Conservation (phyloP, 2,888 invertebrate genomes). For the Drosophila yooni region DNA sequence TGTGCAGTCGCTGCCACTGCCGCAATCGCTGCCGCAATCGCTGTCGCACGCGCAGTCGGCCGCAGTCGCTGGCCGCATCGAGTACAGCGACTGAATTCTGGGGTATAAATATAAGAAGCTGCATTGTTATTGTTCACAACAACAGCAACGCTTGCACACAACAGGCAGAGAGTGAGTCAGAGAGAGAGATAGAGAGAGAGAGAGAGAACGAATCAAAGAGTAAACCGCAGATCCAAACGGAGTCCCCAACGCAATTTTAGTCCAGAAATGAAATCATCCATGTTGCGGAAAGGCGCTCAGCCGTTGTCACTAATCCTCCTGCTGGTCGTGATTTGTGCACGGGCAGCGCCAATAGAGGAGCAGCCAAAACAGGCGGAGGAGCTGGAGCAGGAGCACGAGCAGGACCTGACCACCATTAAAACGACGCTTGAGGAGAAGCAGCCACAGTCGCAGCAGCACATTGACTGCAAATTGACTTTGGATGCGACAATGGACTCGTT, state of each 20-base stretch:
- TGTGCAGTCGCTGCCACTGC: conserved; percentile 19
- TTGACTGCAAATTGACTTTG: conserved; percentile 77
- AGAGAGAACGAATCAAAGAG: conserved; percentile 5
- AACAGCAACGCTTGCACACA: conserved; percentile 12
- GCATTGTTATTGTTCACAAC: conserved; percentile 42
- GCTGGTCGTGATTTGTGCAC: conserved; percentile 52
- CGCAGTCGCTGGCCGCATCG: neutral
- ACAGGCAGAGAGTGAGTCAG: neutral
- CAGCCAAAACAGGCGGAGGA: neutral
- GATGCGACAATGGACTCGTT: conserved; percentile 80
- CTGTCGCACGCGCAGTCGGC: neutral
- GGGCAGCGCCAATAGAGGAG: conserved; percentile 34
- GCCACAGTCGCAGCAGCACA: conserved; percentile 29
- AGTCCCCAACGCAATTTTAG: conserved; percentile 51
- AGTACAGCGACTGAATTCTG: conserved; percentile 16
- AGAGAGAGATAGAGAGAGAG: neutral
- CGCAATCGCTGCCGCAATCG: conserved; percentile 5
- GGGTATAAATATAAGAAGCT: conserved; percentile 66
- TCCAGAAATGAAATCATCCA: conserved; percentile 58
- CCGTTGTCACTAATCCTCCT: conserved; percentile 63
- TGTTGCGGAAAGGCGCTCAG: conserved; percentile 44
- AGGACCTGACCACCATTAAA: conserved; percentile 22
- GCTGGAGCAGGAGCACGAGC: neutral
- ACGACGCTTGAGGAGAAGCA: conserved; percentile 19
- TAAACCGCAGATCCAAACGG: conserved; percentile 9